Evolutionary conservation across 2,113 vertebrate species (phyloP), one percentile per base, ranked within the genome.

Genomic region (Candoia aspera): DNA sequence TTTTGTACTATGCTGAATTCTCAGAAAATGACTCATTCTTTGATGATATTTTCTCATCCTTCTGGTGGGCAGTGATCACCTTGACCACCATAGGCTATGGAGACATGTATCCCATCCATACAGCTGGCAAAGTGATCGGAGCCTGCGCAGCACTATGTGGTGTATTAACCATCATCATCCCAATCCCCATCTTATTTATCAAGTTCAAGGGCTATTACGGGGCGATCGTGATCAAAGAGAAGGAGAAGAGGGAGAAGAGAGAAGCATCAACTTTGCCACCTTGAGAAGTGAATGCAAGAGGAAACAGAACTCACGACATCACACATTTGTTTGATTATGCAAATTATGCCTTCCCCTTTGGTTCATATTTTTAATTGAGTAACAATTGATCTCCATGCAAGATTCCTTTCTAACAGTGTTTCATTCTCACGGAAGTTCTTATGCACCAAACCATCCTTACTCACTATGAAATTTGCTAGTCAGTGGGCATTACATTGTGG

Each of bases 61-160:
- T 97, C 89, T 97, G 95, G 94, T 97, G 95, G 95, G 95, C 95
- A 73, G 53, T 95, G 26, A 95, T 95, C 92, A 96, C 94, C 10
- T 92, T 96, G 17, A 96, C 94, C 26, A 96, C 96, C 0, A 87
- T 96, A 4, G 91, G 94, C 62, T 97, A 93, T 0, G 94, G 95
- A 19, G 95, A 96, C 26, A 59, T 92, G 2, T 87, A 92, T 23
- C 93, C 93, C 11, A 11, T 95, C 8, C 95, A 85, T 62, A 83
- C 88, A n/a, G 68, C 58, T 55, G 92, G 93, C 42, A 91, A 94
- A 86, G 90, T 96, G 64, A 92, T 68, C 0, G 94, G 92, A 37
- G 91, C 92, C 91, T 91, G 95, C 68, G 93, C 95, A 23, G 93
- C 92, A 0, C 84, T 96, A 0, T 91, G 92, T 0, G 93, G 95